A percentile compares a stretch with the other conserved stretches of the same genome.
phyloP scores from a whole-genome alignment of 2,797 vertebrate genomes.

The Thamnophis elegans region DNA sequence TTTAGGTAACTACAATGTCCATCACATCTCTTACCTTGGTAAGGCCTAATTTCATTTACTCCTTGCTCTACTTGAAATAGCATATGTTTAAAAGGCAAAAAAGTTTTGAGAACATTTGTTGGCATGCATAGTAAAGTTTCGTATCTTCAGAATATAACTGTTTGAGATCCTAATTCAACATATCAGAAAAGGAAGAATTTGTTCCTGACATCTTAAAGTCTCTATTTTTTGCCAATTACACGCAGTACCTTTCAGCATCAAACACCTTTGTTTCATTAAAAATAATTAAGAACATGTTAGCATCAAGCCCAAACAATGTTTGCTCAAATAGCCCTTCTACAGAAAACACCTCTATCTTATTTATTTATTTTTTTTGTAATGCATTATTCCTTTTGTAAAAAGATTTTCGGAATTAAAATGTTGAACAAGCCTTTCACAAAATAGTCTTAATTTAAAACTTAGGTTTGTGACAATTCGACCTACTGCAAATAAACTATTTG shows the following conservation, averaged over 20 bases:
- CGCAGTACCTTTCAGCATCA: neutral
- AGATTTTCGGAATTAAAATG: neutral
- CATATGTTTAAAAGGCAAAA: neutral
- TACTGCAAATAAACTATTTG: neutral
- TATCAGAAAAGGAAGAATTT: neutral
- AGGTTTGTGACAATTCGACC: neutral
- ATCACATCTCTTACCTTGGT: neutral
- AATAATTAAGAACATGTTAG: neutral
- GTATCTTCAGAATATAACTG: neutral
- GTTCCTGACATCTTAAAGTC: neutral
- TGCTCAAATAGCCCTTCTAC: neutral
- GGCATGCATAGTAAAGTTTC: neutral
- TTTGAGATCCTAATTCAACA: slow-evolving; percentile 1
- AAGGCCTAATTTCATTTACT: neutral
- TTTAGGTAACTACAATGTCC: neutral
- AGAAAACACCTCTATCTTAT: neutral
- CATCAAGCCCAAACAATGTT: neutral
- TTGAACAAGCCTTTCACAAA: neutral
- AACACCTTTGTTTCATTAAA: neutral
- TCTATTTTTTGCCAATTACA: neutral
- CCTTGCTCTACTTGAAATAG: neutral
- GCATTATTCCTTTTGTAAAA: neutral
- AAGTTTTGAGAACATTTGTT: neutral
- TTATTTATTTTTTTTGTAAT: neutral
- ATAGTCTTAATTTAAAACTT: neutral